Evolutionary conservation across 2,888 invertebrate genomes (phyloP).

Genomic region (Physocephala rufipes): DNA sequence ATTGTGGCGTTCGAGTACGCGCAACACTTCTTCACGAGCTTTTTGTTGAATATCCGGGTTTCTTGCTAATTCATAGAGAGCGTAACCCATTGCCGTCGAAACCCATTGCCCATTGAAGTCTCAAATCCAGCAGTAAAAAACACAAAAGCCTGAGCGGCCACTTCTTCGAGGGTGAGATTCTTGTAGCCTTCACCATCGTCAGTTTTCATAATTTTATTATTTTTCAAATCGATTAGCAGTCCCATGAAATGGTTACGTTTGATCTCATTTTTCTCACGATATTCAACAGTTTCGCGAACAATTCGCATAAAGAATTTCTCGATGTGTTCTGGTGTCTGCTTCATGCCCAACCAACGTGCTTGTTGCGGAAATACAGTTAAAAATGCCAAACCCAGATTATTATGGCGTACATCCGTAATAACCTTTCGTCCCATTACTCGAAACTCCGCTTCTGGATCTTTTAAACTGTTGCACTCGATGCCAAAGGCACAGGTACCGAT

Average conservation of each 20-base stretch:
- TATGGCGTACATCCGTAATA: slow-evolving; percentile 47
- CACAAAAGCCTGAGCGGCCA: slow-evolving; percentile 58
- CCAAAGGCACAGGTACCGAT: slow-evolving; percentile 68
- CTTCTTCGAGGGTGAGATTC: slow-evolving; percentile 55
- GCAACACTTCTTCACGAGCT: slow-evolving; percentile 63
- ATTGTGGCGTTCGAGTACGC: slow-evolving; percentile 46
- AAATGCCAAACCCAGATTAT: slow-evolving; percentile 32
- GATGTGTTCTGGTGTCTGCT: slow-evolving; percentile 48
- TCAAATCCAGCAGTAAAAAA: slow-evolving; percentile 70
- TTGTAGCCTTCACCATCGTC: slow-evolving; percentile 50
- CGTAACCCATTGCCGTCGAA: slow-evolving; percentile 71
- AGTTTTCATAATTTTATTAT: slow-evolving; percentile 55
- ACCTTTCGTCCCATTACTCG: slow-evolving; percentile 52
- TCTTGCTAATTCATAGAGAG: slow-evolving; percentile 56
- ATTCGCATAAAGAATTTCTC: slow-evolving; percentile 65
- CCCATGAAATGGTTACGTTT: slow-evolving; percentile 70
- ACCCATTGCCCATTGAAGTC: slow-evolving; percentile 71
- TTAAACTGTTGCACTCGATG: slow-evolving; percentile 65
- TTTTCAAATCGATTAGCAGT: slow-evolving; percentile 67
- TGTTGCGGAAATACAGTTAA: slow-evolving; percentile 49
- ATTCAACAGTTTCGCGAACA: slow-evolving; percentile 50
- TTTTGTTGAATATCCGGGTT: slow-evolving; percentile 65
- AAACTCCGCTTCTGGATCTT: slow-evolving; percentile 62
- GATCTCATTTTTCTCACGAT: slow-evolving; percentile 58
- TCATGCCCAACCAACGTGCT: slow-evolving; percentile 49